A percentile compares a stretch with the other conserved stretches of the same genome.
Evolutionary conservation across 2,888 invertebrate genomes (phyloP).

Genomic region (Nipponacmea schrenckii): DNA sequence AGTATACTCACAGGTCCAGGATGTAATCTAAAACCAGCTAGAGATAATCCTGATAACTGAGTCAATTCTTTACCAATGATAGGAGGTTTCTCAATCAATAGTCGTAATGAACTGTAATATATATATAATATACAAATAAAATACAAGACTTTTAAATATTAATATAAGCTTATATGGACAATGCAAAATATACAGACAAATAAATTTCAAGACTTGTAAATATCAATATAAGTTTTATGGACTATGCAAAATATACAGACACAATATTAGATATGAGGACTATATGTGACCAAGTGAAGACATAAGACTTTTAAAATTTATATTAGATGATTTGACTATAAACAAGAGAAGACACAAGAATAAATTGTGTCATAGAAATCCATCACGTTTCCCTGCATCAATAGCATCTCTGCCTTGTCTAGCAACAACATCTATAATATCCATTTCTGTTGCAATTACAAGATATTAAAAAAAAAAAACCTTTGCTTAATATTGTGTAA

Average conservation of each 20-base stretch:
- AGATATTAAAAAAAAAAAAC: no score
- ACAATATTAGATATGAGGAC: not conserved
- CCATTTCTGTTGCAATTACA: no score
- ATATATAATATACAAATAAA: constrained; percentile 9
- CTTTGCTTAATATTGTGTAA: no score
- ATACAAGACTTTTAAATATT: not conserved
- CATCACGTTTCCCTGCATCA: no score
- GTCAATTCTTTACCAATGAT: constrained; percentile 90
- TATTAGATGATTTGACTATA: no score
- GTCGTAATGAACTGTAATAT: constrained; percentile 85
- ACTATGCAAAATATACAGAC: no score
- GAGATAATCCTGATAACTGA: constrained; percentile 85
- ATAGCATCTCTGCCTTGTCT: no score
- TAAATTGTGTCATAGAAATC: no score
- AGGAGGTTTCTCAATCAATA: constrained; percentile 91
- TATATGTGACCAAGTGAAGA: not conserved
- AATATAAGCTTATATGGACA: not conserved
- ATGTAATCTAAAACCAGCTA: constrained; percentile 93
- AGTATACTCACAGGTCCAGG: constrained; percentile 82
- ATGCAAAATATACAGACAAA: not conserved
- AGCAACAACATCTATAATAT: no score
- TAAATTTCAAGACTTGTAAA: not conserved
- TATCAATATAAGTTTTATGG: no score
- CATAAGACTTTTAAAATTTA: no score
- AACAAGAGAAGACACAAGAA: not conserved